Conservation (phyloP, 2,113 vertebrate genomes). For the Onychostruthus taczanowskii region DNA sequence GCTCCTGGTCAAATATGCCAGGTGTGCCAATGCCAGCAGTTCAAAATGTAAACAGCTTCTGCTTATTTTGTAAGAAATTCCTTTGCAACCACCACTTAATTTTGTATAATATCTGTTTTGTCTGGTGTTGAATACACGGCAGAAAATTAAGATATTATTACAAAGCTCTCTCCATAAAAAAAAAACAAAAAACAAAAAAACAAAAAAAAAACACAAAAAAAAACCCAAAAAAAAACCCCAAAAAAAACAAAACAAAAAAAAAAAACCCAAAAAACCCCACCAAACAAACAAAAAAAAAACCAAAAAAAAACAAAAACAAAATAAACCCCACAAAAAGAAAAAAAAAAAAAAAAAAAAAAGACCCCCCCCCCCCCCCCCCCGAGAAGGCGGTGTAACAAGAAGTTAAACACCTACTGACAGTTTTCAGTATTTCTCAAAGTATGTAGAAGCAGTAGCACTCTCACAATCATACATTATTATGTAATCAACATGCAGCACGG, state of each 20-base stretch:
- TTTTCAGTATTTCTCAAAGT: neutral
- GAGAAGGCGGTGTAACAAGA: neutral
- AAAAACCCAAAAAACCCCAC: too few species aligned
- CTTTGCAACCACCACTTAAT: neutral
- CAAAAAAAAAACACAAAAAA: too few species aligned
- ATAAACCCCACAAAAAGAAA: rapidly evolving
- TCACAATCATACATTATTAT: neutral
- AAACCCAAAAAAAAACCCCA: too few species aligned
- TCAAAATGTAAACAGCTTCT: neutral
- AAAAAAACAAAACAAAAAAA: neutral
- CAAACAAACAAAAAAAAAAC: neutral
- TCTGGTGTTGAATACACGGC: neutral
- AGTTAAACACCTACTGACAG: neutral
- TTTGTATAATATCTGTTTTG: neutral
- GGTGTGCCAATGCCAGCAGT: neutral
- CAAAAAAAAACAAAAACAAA: neutral
- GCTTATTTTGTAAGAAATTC: neutral
- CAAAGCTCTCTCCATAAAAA: neutral
- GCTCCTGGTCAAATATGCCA: neutral
- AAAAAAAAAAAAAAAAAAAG: too few species aligned
- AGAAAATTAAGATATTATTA: neutral
- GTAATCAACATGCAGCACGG: neutral
- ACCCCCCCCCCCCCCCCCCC: too few species aligned
- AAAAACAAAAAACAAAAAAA: neutral
- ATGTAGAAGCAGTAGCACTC: neutral